Evolutionary conservation across 2,113 vertebrate species (phyloP), one percentile per base, ranked within the genome.

Genomic region (Sterna hirundo): DNA sequence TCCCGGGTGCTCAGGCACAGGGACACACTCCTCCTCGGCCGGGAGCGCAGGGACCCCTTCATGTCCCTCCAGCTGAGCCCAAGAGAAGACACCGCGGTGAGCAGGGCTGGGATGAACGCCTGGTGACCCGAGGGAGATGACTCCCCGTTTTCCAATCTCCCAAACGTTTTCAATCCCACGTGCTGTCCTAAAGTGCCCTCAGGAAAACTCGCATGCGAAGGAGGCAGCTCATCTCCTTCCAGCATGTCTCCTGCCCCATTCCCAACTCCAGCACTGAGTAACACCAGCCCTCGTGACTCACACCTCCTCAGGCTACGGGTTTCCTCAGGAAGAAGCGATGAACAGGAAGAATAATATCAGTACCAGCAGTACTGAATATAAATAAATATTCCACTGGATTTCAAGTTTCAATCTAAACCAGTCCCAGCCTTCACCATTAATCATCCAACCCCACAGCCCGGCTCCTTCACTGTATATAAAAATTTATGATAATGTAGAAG

Each of bases 271-370:
- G 30, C 14, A 2, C 2, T 9, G 29, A 23, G 0, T 1, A 55
- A 11, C 40, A 40, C 30, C 57, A 81, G 12, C 36, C 23, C 42
- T 20, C 0, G 1, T 14, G n/a, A 26, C 1, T 1, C 1, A 1
- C 74, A 10, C 7, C 75, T 54, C 42, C 79, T 38, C 29, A 5
- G 5, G 1, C 25, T 5, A 5, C 2, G 11, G 60, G 8, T 5
- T 49, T 42, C 30, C 72, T 12, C 3, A 7, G 70, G 47, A 27
- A 58, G 42, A 29, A 55, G 32, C 54, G 12, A 18, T 8, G 25
- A 46, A 52, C 29, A 61, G 54, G 34, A 90, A 44, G 51, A 36
- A 46, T 12, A 22, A 26, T 2, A 27, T 3, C 83, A 55, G 26
- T 21, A 38, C 58, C 55, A 44, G 16, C 19, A 70, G 75, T 26